Base-by-base conservation (phyloP, 2,888 invertebrate species). In the Hirudinaria manillensis region DNA sequence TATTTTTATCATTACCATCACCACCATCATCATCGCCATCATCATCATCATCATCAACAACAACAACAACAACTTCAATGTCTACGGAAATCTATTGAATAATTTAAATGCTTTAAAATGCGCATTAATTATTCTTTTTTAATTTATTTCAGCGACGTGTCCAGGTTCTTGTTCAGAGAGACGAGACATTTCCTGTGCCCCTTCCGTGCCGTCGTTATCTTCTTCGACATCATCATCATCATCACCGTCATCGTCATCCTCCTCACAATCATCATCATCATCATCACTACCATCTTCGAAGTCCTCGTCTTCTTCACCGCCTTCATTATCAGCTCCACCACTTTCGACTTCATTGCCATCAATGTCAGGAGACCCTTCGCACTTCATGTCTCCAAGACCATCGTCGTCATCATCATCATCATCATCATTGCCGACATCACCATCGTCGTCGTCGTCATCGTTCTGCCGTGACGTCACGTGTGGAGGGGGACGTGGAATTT, bases 321-420 rank as follows among this genome's bases (percentile, higher is more conserved):
- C 29, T 10, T 29, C 29, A 29, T 61, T 61, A 61, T 61, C 61
- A 61, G 29, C 61, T 21, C 24, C 61, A 61, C 24, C 61, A 61
- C 29, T 29, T 29, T 61, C 61, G 61, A 27, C 61, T 24, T 24
- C 61, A n/a, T 61, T 29, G 29, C 29, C 61, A 61, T 61, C 61
- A 61, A 27, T 29, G 29, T 29, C 61, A 61, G 61, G 29, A 27
- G 24, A 27, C 29, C 61, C 24, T 29, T 61, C 29, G 19, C 61
- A 24, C 61, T 27, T 61, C 61, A 61, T 29, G 61, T 61, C 61
- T 27, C 24, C 61, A 2, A 7, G 24, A 68, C 32, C 55, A 72
- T 55, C 72, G 4, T 53, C 72, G 55, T 72, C 72, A 72, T 55
- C 29, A 72, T 72, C 72, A 72, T 72, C 72, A 72, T 55, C 72